Percentiles rank a stretch among this genome's conserved stretches.
Conservation (phyloP, 2,797 vertebrate species). For the Anabacerthia variegaticeps region DNA sequence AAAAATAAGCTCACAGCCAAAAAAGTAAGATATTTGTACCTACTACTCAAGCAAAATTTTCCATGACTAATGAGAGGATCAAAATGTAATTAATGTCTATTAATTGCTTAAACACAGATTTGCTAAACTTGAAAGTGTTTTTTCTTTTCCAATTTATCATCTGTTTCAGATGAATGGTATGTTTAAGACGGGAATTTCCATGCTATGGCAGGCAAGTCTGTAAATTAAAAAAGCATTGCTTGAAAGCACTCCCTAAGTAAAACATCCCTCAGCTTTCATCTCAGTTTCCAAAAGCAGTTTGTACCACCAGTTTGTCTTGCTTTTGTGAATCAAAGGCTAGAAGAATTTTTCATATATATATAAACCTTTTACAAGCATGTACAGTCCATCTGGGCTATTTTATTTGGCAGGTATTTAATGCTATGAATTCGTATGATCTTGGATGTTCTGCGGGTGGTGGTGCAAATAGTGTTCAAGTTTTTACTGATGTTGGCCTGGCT, state of each 20-base stretch:
- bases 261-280: neutral
- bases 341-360: neutral
- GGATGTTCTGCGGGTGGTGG: conserved; percentile 76
- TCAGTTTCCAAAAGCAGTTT: neutral
- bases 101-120: neutral
- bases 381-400: neutral
- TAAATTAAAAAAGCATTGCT: neutral
- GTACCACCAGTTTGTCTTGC: neutral
- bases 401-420: conserved; percentile 72
- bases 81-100: neutral
- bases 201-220: neutral
- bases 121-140: neutral
- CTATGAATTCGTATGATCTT: conserved; percentile 79
- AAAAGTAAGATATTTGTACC: conserved; percentile 56
- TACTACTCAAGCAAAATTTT: neutral
- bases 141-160: neutral
- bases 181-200: neutral
- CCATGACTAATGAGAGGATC: neutral
- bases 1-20: conserved; percentile 72
- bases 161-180: neutral
- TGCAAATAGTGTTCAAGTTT: conserved; percentile 59
- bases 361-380: neutral
- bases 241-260: neutral
- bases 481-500: conserved; percentile 71
- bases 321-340: neutral